Base-by-base conservation (phyloP, 1,140 invertebrate species). In the Apocrypta bakeri region DNA sequence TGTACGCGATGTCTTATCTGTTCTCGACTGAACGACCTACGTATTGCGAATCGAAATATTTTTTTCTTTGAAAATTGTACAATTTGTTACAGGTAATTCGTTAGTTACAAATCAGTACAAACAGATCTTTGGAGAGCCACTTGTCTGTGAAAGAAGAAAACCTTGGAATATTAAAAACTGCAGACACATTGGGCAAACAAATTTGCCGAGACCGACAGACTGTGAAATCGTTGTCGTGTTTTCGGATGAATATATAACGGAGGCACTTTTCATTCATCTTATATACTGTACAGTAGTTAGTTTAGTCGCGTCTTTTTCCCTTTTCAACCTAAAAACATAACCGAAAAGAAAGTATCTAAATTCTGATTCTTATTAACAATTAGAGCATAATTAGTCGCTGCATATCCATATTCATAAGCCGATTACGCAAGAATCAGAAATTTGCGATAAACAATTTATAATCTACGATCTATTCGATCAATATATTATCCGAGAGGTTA, bases 181-280 rank as follows among this genome's bases (percentile, higher is more conserved):
- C 33, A 64, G 61, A 78, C 24, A n/a, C 8, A 14, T 66, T 24
- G 64, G 24, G 25, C 33, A 42, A 78, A 78, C 31, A 29, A 27
- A 78, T 77, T 78, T 68, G 24, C 24, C 29, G 14, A 68, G 66
- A 68, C 33, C 25, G 1, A 11, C 63, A 68, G 75, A 78, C 75
- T 24, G 75, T 78, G 27, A 78, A 66, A 68, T 78, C 40, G 31
- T 27, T 68, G 66, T 68, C 8, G 40, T 37, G 63, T 66, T 77
- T 42, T 77, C n/a, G 24, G 8, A 24, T 56, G 21, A 56, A 56
- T 56, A 3, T 56, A 56, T 48, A 17, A n/a, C n/a, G n/a, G n/a
- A n/a, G n/a, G n/a, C n/a, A n/a, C n/a, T n/a, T n/a, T n/a, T n/a
- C n/a, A n/a, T n/a, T n/a, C n/a, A n/a, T 17, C 42, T 48, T 17